These are phyloP conservation scores for Drosophila melanica DNA, from an alignment of 1,140 invertebrate species.

Conservation along the genomic window DNA sequence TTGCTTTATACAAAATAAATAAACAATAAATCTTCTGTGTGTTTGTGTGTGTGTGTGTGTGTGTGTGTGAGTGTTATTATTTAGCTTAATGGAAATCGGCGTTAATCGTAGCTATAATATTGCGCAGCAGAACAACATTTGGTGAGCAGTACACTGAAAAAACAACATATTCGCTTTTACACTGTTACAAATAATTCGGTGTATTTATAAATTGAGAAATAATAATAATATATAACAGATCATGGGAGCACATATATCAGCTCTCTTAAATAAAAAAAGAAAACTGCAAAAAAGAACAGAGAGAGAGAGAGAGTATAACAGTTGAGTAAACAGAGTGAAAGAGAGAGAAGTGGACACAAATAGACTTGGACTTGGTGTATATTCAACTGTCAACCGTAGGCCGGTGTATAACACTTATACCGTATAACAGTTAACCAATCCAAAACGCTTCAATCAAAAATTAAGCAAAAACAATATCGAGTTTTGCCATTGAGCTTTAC, in stretches of 20 bases:
- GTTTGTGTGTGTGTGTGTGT: slow-evolving; percentile 15
- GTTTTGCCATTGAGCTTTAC: slow-evolving; percentile 3
- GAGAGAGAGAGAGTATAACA: not conserved
- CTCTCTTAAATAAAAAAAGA: not conserved
- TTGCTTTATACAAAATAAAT: slow-evolving; percentile 3
- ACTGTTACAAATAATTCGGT: slow-evolving; percentile 74
- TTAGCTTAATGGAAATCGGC: slow-evolving; percentile 68
- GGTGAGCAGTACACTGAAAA: slow-evolving; percentile 79
- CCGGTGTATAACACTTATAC: slow-evolving; percentile 48
- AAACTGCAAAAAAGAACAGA: slow-evolving; percentile 23
- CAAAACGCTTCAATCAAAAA: slow-evolving; percentile 41
- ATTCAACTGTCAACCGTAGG: slow-evolving; percentile 22
- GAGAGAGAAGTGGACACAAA: slow-evolving; percentile 18
- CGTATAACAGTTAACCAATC: slow-evolving; percentile 57
- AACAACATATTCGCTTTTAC: slow-evolving; percentile 82
- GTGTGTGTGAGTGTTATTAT: slow-evolving; percentile 42
- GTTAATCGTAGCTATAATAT: slow-evolving; percentile 72
- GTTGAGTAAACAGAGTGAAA: not conserved
- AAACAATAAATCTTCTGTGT: slow-evolving; percentile 18
- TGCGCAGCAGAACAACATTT: slow-evolving; percentile 74
- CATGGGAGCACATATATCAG: slow-evolving; percentile 8
- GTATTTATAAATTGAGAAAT: slow-evolving; percentile 49
- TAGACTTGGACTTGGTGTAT: slow-evolving; percentile 15
- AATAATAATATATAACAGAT: slow-evolving; percentile 6
- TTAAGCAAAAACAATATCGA: slow-evolving; percentile 27